Evolutionary conservation across 2,888 invertebrate species (phyloP).

Genomic region (Euphydryas editha): DNA sequence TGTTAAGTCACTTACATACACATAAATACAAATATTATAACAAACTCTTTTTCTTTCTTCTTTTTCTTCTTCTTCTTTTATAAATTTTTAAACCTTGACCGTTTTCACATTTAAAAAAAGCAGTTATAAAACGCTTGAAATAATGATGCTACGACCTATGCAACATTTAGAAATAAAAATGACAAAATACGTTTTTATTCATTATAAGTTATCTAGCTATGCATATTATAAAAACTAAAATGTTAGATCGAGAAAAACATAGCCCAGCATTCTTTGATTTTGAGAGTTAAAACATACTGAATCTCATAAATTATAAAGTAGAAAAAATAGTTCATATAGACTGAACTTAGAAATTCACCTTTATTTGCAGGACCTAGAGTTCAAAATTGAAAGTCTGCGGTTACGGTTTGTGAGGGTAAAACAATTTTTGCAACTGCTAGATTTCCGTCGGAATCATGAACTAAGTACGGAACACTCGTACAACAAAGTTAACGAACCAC

Average conservation of each 20-base stretch:
- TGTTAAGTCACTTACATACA: neutral
- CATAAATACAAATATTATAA: no score
- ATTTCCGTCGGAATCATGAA: slow-evolving; percentile 62
- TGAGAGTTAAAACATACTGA: slow-evolving; percentile 40
- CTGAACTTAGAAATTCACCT: slow-evolving; percentile 13
- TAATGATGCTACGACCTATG: neutral
- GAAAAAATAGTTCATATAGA: slow-evolving; percentile 36
- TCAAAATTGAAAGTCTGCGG: slow-evolving; percentile 10
- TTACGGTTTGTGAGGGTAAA: slow-evolving; percentile 26
- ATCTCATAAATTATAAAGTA: slow-evolving; percentile 37
- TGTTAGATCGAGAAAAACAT: slow-evolving; percentile 29
- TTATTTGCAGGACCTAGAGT: neutral
- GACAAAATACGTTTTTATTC: neutral
- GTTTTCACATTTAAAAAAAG: no score
- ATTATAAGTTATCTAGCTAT: slow-evolving; percentile 10
- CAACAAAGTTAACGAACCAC: slow-evolving; percentile 80
- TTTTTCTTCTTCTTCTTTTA: neutral
- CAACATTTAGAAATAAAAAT: slow-evolving; percentile 1
- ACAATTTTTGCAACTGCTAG: slow-evolving; percentile 45
- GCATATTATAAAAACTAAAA: slow-evolving; percentile 23
- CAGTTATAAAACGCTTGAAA: slow-evolving; percentile 2
- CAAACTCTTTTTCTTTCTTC: no score
- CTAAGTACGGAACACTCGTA: slow-evolving; percentile 72
- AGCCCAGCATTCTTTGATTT: slow-evolving; percentile 40
- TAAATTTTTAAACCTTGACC: no score